Conservation (phyloP, 1,140 invertebrate species). For the Ylistrum balloti region DNA sequence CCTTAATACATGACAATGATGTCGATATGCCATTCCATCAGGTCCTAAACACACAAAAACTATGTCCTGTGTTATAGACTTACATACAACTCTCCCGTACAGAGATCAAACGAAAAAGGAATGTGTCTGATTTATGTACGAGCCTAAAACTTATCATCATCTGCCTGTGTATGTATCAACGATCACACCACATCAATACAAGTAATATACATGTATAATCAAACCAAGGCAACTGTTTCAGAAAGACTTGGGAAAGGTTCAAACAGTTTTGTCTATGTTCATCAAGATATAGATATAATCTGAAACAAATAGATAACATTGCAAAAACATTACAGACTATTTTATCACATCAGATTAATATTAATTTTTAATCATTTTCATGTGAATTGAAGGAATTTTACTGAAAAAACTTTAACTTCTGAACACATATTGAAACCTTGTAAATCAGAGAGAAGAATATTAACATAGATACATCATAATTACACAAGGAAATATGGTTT, state of each 20-base stretch:
- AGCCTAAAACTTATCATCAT: background rate
- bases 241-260: background rate
- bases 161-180: background rate
- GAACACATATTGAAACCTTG: background rate
- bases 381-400: background rate
- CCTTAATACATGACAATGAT: background rate
- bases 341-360: background rate
- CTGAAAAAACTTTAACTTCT: background rate
- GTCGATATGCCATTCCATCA: background rate
- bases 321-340: background rate
- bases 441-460: background rate
- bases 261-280: background rate
- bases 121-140: background rate
- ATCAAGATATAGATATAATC: no score
- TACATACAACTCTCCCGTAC: background rate
- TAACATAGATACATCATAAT: background rate
- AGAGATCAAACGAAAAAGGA: background rate
- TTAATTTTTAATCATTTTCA: background rate
- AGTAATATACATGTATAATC: background rate
- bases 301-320: background rate
- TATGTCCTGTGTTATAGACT: background rate
- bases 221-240: background rate
- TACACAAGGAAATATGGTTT: background rate
- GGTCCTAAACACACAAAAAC: background rate
- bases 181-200: background rate